A percentile compares a stretch with the other conserved stretches of the same genome.
Evolutionary conservation across 2,888 invertebrate genomes (phyloP).

Genomic region (Cataglyphis rosenhaueri): DNA sequence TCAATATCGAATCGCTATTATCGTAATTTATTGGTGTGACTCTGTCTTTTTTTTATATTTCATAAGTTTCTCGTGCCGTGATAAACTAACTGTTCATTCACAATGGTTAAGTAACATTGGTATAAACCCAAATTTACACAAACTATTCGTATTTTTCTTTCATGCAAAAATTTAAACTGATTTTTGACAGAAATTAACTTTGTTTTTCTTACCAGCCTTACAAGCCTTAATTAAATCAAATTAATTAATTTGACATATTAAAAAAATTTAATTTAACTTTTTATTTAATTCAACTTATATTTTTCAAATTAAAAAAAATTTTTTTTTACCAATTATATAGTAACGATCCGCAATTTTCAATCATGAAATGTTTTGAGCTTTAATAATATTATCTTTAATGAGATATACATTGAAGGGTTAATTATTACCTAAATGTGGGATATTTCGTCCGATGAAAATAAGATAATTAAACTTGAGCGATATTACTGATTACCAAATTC

Average conservation of each 20-base stretch:
- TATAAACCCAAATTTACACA: slow-evolving; percentile 12
- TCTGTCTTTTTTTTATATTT: slow-evolving; percentile 17
- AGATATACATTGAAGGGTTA: slow-evolving; percentile 10
- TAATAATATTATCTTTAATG: slow-evolving; percentile 13
- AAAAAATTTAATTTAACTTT: slow-evolving; percentile 9
- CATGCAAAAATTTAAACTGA: neutral
- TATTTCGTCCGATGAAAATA: neutral
- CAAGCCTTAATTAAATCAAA: neutral
- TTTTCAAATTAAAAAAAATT: neutral
- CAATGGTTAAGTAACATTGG: neutral
- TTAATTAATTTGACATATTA: neutral
- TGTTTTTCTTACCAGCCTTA: neutral
- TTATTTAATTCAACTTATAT: no score
- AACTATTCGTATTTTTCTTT: neutral
- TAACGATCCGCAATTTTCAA: neutral
- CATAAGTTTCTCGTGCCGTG: neutral
- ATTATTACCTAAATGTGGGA: slow-evolving; percentile 1
- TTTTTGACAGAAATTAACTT: neutral
- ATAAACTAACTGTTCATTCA: neutral
- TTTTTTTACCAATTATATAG: neutral
- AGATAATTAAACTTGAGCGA: slow-evolving; percentile 26
- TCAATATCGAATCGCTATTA: slow-evolving; percentile 22
- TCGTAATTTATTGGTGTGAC: slow-evolving; percentile 10
- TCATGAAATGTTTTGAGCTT: neutral
- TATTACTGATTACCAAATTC: slow-evolving; percentile 26